These are phyloP conservation scores for Hermaeophaga mercurialis DNA, from an alignment of 2,888 invertebrate genomes.

Conservation along the genomic window DNA sequence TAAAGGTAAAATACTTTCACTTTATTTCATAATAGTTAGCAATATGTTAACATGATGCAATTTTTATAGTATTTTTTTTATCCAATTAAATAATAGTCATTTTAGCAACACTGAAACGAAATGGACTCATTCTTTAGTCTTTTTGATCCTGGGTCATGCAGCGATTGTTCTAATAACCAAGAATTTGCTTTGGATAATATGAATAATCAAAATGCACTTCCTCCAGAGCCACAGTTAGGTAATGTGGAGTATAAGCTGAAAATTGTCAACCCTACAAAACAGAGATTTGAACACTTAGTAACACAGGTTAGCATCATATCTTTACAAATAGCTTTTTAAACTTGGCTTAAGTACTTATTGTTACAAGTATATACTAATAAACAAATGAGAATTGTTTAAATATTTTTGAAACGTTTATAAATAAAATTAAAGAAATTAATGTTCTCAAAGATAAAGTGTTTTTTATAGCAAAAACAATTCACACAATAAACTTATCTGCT, in stretches of 20 bases:
- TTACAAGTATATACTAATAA: no score
- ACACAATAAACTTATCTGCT: no score
- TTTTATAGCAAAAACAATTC: no score
- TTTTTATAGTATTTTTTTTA: slow-evolving; percentile 4
- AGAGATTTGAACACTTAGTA: slow-evolving; percentile 92
- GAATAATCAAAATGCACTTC: slow-evolving; percentile 67
- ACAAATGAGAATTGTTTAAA: no score
- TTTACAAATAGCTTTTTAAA: not conserved
- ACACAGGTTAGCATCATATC: slow-evolving; percentile 72
- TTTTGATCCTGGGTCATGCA: slow-evolving; percentile 69
- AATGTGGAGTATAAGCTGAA: slow-evolving; percentile 97
- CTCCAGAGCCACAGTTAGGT: slow-evolving; percentile 92
- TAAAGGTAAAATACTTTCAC: slow-evolving; percentile 37
- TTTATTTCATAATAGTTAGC: slow-evolving; percentile 38
- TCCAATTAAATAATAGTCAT: no score
- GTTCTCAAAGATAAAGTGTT: no score
- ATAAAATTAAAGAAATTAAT: no score
- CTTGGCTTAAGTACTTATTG: no score
- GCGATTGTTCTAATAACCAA: slow-evolving; percentile 61
- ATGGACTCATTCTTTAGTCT: slow-evolving; percentile 87
- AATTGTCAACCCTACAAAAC: slow-evolving; percentile 87
- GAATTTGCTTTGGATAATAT: slow-evolving; percentile 58
- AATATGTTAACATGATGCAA: slow-evolving; percentile 34
- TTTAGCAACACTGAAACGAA: slow-evolving; percentile 13
- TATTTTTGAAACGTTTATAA: no score